Conservation (phyloP, 1,140 invertebrate species). For the Eubasilissa regina region DNA sequence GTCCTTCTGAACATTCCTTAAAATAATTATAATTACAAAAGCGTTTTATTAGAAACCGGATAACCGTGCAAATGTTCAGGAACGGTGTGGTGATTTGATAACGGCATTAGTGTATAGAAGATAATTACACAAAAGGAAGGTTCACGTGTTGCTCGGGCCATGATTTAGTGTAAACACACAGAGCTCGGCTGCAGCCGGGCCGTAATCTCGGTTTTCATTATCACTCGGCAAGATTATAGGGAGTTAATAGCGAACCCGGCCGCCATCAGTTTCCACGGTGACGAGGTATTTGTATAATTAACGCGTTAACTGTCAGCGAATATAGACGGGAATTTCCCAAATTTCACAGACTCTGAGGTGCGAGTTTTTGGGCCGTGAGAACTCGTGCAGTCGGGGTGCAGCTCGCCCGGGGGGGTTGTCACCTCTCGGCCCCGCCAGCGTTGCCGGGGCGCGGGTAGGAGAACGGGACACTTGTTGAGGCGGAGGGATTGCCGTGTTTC, state of each 20-base stretch:
- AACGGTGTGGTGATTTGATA: background rate
- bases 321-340: conserved; percentile 45
- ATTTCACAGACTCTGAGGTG: conserved; percentile 22
- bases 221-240: conserved; percentile 50
- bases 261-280: conserved; percentile 50
- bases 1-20: no score
- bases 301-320: conserved; percentile 51
- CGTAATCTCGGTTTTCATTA: conserved; percentile 46
- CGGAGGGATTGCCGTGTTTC: no score
- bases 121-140: conserved; percentile 35
- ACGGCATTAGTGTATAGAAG: background rate
- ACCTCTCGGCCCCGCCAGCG: conserved; percentile 5
- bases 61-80: background rate
- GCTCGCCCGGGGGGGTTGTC: conserved; percentile 11
- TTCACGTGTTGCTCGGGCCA: conserved; percentile 27
- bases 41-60: background rate
- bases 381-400: conserved; percentile 35
- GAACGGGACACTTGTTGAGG: no score
- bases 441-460: background rate
- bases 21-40: no score
- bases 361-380: conserved; percentile 38
- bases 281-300: conserved; percentile 57
- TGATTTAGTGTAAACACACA: conserved; percentile 23
- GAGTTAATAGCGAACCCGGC: conserved; percentile 42
- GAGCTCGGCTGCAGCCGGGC: conserved; percentile 25